Evolutionary conservation across 2,888 invertebrate genomes (phyloP), one percentile per base, ranked within the genome.

Genomic region (Microdon myrmicae): DNA sequence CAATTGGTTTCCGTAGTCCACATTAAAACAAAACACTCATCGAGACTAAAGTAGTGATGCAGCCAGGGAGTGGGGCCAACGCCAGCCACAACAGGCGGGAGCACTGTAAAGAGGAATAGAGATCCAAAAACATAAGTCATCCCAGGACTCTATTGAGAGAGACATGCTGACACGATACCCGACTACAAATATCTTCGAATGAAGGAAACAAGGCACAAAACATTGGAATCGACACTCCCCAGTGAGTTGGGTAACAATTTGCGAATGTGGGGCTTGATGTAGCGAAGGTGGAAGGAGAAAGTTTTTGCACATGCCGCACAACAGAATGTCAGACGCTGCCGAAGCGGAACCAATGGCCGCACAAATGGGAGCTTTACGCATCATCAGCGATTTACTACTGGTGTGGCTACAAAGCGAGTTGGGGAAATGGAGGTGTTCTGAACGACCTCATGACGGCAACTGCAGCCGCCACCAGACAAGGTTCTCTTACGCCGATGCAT

Each of bases 311-410:
- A 41, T 14, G 43, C 26, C 39, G 12, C 8, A 51, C 39, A 39
- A 35, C 41, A 26, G 34, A 56, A 53, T 64, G 64, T 58, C 51
- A 58, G 64, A 43, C 20, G 19, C 28, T 34, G 20, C 12, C 37
- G 43, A 38, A 58, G 64, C 47, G 39, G 51, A 64, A 58, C 64
- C 47, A 64, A 64, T 64, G 64, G 64, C 56, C 64, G 53, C 47
- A 56, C 55, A 61, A 64, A 56, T 58, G 34, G 32, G 47, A 56
- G 58, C 64, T 64, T 64, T 43, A 64, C 64, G 64, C 64, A 64
- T 64, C 64, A 58, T 64, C 64, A 58, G 64, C 58, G 47, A 51
- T 64, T 64, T 58, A 28, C 43, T 47, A 56, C 51, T 19, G 53
- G 45, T 41, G 39, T 35, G 32, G 17, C 32, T 19, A 20, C 43